phyloP scores from a whole-genome alignment of 2,888 invertebrate genomes.

The Caenorhabditis drosophilae region DNA sequence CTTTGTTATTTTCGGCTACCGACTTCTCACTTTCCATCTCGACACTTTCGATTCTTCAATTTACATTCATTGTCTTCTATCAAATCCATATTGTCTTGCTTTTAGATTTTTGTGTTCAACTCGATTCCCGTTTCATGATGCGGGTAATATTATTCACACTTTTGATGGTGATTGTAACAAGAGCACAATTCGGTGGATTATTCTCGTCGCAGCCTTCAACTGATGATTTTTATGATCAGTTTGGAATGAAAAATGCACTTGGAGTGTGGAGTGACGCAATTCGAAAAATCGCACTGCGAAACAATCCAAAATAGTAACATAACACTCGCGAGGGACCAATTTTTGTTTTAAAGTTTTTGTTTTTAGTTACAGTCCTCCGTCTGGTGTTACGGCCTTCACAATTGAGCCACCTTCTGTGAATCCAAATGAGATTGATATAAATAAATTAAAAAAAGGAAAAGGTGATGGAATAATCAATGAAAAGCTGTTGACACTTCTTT shows the following conservation, averaged over 20 bases:
- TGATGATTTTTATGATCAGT: conserved; percentile 37
- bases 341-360: not conserved
- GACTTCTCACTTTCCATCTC: conserved; percentile 36
- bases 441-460: conserved; percentile 37
- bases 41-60: conserved; percentile 34
- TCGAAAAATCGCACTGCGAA: conserved; percentile 42
- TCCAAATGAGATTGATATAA: conserved; percentile 23
- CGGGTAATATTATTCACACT: conserved; percentile 32
- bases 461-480: conserved; percentile 55
- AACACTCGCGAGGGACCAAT: too few relatives aligned
- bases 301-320: conserved; percentile 36
- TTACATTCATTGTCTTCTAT: conserved; percentile 10
- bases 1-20: not conserved
- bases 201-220: conserved; percentile 17
- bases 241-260: conserved; percentile 53
- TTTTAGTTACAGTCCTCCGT: conserved; percentile 29
- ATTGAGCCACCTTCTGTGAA: conserved; percentile 33
- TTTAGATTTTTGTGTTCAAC: too few relatives aligned
- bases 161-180: conserved; percentile 11
- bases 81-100: not conserved
- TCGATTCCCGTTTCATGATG: too few relatives aligned
- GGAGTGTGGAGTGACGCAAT: conserved; percentile 47
- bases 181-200: conserved; percentile 22
- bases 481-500: conserved; percentile 45
- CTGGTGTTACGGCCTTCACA: conserved; percentile 22